Evolutionary conservation across 2,797 vertebrate genomes (phyloP).

Genomic region (Brachyalestes nurse): DNA sequence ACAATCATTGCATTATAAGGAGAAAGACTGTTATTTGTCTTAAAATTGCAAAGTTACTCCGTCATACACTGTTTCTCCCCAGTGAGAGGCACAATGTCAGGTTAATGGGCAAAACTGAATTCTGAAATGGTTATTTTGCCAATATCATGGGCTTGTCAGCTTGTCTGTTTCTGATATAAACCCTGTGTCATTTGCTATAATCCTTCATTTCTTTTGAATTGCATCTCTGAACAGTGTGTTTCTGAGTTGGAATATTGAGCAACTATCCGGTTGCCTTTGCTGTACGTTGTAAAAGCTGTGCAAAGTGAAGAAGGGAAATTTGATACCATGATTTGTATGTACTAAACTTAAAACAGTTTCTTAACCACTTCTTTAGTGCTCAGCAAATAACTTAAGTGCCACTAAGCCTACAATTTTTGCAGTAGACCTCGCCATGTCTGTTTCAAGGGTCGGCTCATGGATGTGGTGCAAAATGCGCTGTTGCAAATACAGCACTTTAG

Average conservation of each 20-base stretch:
- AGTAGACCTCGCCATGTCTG: neutral
- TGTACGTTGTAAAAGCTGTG: neutral
- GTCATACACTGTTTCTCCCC: neutral
- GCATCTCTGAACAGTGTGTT: neutral
- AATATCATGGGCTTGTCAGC: neutral
- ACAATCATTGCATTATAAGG: slow-evolving; percentile 41
- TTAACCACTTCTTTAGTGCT: slow-evolving; percentile 30
- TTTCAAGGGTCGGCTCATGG: slow-evolving; percentile 5
- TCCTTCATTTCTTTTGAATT: neutral
- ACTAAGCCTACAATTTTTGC: slow-evolving; percentile 27
- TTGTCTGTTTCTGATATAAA: neutral
- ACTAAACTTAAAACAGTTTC: neutral
- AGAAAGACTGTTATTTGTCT: slow-evolving; percentile 4
- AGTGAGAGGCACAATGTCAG: slow-evolving; percentile 1
- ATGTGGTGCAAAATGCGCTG: slow-evolving; percentile 30
- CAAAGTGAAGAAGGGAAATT: slow-evolving; percentile 28
- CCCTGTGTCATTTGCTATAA: neutral
- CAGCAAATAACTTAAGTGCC: slow-evolving; percentile 53
- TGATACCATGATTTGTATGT: neutral
- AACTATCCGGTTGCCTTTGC: neutral
- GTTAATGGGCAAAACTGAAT: slow-evolving; percentile 7
- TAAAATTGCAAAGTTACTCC: neutral
- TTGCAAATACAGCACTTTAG: slow-evolving; percentile 15
- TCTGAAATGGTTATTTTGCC: neutral
- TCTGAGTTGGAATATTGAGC: neutral